A percentile compares a stretch with the other conserved stretches of the same genome.
Conservation (phyloP, 2,113 vertebrate species). For the Crotalus helleri region DNA sequence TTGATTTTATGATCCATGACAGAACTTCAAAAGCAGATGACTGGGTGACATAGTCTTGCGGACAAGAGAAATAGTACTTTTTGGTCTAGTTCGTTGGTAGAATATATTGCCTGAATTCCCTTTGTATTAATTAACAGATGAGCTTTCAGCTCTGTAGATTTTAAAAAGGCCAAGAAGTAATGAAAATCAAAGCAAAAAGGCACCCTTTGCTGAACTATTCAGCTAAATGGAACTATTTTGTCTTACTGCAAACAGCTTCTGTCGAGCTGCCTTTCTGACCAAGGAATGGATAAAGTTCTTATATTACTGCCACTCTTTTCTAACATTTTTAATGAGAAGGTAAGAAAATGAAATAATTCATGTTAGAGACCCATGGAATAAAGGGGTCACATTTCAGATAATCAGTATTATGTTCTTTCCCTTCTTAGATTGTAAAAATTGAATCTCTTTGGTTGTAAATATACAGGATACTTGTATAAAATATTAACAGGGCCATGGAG, state of each 20-base stretch:
- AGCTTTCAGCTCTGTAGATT: not conserved
- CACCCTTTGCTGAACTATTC: not conserved
- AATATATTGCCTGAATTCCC: not conserved
- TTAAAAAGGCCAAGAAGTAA: not conserved
- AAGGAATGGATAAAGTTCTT: not conserved
- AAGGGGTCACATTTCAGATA: not conserved
- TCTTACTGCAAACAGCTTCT: not conserved
- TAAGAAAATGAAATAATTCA: not conserved
- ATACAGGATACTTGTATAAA: not conserved
- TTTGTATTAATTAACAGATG: not conserved
- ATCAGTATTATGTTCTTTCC: not conserved
- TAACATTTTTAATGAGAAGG: not conserved
- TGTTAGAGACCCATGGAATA: not conserved
- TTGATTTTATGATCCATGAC: not conserved
- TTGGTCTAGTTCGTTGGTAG: not conserved
- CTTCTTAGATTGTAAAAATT: fast-evolving
- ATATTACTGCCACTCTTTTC: not conserved
- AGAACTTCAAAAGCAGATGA: not conserved
- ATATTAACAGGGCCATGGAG: not conserved
- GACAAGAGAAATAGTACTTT: not conserved
- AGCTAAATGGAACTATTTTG: not conserved
- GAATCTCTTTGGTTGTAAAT: not conserved
- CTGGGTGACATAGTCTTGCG: not conserved
- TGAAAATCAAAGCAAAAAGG: not conserved
- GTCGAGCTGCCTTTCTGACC: fast-evolving